Percentiles rank a stretch among this genome's conserved stretches.
Conservation (phyloP, 2,888 invertebrate species). For the Bugula neritina region DNA sequence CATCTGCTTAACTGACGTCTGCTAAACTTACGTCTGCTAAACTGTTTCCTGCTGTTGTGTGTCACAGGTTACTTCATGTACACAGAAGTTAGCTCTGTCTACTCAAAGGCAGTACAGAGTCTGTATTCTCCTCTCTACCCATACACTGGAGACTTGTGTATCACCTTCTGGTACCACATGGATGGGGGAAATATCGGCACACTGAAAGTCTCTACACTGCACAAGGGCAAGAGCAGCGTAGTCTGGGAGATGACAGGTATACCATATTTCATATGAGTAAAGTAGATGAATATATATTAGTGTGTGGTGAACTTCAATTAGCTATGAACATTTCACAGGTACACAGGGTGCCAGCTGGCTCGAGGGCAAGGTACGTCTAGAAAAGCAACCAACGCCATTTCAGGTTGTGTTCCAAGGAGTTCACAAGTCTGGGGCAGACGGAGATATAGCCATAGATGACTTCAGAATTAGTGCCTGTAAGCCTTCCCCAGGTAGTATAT, state of each 20-base stretch:
- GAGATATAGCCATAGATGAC: neutral
- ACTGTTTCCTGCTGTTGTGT: too few species aligned
- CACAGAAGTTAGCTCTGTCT: neutral
- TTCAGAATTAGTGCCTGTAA: neutral
- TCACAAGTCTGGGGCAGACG: neutral
- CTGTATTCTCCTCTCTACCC: conserved; percentile 2
- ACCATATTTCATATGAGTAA: too few species aligned
- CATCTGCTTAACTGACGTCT: too few species aligned
- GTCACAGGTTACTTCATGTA: neutral
- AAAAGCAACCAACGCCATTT: neutral
- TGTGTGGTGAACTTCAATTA: too few species aligned
- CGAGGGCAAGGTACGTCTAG: neutral
- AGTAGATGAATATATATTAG: too few species aligned
- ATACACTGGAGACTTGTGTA: neutral
- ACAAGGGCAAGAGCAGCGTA: neutral
- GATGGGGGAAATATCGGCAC: neutral
- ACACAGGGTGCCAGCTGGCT: neutral
- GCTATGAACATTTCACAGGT: neutral
- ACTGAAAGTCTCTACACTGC: neutral
- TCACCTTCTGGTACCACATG: conserved; percentile 20
- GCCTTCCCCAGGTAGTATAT: neutral
- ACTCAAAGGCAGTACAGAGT: neutral
- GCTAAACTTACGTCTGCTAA: too few species aligned
- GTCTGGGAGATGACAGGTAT: too few species aligned
- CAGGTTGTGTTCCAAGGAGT: neutral